These are phyloP conservation scores for Tauraco hartlaubi DNA, from an alignment of 2,797 vertebrate species.

Conservation along the genomic window DNA sequence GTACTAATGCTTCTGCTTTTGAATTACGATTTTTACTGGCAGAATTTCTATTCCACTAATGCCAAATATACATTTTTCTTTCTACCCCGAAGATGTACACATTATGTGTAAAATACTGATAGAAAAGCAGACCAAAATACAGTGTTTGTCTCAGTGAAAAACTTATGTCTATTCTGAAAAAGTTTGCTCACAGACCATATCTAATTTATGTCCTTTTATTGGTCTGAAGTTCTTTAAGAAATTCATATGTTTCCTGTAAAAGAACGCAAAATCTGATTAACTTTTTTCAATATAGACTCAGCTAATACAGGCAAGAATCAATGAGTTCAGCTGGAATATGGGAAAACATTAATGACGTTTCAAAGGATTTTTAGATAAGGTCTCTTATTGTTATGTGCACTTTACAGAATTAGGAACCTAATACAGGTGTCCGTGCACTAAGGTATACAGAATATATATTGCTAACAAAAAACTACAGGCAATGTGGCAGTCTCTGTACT, in stretches of 20 bases:
- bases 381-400: neutral
- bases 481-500: neutral
- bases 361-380: constrained; percentile 17
- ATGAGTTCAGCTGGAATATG: neutral
- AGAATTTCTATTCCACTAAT: constrained; percentile 34
- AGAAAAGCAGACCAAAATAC: neutral
- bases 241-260: neutral
- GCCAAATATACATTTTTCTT: constrained; percentile 8
- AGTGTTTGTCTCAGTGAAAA: neutral
- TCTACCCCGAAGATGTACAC: neutral
- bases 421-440: neutral
- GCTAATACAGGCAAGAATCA: neutral
- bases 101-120: neutral
- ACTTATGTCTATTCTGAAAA: neutral
- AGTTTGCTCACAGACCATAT: neutral
- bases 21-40: constrained; percentile 37
- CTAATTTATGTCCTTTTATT: neutral
- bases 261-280: constrained; percentile 11
- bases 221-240: neutral
- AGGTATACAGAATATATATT: neutral
- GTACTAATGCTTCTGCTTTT: constrained; percentile 23
- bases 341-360: constrained; percentile 4
- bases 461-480: neutral
- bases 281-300: neutral
- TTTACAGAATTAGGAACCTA: constrained; percentile 8